Base-by-base conservation (phyloP, 2,888 invertebrate species). In the Ellobium chinense region DNA sequence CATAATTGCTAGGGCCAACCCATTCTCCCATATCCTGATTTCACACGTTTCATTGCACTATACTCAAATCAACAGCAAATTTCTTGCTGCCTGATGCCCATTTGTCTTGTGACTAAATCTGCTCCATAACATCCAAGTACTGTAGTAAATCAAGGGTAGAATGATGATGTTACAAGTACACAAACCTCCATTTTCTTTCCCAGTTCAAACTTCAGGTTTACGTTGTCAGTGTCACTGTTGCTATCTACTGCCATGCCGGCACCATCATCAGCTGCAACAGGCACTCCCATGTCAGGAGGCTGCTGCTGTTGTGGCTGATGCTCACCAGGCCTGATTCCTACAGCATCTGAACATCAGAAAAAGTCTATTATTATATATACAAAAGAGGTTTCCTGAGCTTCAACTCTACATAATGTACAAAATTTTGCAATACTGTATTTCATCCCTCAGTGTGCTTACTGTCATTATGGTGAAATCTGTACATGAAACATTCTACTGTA, bases 231-330 rank as follows among this genome's bases (percentile, higher is more conserved):
- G 37, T 74, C 74, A 63, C n/a, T 62, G 14, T 72, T 24, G n/a
- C 34, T 36, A 0, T 36, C 24, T 9, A 36, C 24, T 60, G 58
- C 4, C 34, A 12, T 7, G 31, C 34, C 54, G 24, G 31, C 70
- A 21, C 34, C 58, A 14, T 58, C 36, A 74, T 63, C 74, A 37
- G 46, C 29, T 34, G 63, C 39, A n/a, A 29, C 7, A 31, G 62
- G 74, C 5, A 39, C 2, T n/a, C 12, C 46, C 18, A 63, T 18
- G 39, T 63, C 74, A n/a, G 63, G 63, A 24, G 56, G 56, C 1
- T 72, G 34, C 36, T 63, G 74, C 27, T 60, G 73, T 7, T 73
- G 73, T 21, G 27, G 39, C 18, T 74, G 37, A 29, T 46, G 29
- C 21, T 74, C 62, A 70, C 56, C n/a, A 24, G 18, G 36, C 36